Conservation (phyloP, 2,888 invertebrate genomes). For the Leptarthrus brevirostris region DNA sequence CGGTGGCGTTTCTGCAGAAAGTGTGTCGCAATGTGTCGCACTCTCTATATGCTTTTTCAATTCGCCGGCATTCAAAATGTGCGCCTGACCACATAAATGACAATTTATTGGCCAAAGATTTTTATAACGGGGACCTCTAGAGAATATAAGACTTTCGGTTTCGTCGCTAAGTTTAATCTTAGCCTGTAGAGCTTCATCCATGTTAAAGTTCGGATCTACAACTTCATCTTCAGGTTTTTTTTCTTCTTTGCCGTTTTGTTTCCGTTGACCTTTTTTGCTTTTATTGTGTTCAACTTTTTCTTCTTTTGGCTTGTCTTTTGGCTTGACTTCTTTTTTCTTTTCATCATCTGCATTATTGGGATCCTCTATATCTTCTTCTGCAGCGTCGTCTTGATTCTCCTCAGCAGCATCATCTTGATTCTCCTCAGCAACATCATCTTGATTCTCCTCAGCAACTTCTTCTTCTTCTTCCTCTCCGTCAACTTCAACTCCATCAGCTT, state of each 20-base stretch:
- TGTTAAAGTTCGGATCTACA: constrained; percentile 2
- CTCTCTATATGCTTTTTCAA: constrained; percentile 17
- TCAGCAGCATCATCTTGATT: neutral
- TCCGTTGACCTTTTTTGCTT: neutral
- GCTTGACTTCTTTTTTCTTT: neutral
- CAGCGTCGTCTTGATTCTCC: neutral
- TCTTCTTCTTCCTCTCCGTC: neutral
- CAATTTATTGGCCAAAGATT: constrained; percentile 44
- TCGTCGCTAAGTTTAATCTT: constrained; percentile 51
- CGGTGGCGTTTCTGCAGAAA: neutral
- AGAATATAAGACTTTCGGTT: constrained; percentile 47
- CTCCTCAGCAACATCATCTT: neutral
- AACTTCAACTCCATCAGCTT: neutral
- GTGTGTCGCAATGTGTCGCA: neutral
- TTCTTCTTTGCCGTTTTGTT: neutral
- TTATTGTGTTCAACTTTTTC: neutral
- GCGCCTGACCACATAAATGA: constrained; percentile 47
- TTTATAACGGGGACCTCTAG: constrained; percentile 50
- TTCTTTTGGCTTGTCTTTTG: neutral
- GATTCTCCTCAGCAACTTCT: neutral
- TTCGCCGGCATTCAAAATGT: constrained; percentile 6
- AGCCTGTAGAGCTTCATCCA: constrained; percentile 7
- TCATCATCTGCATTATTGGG: neutral
- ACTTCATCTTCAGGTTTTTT: constrained; percentile 14
- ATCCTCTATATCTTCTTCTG: neutral